Conservation (phyloP, 2,888 invertebrate species). For the Aporophyla nigra region DNA sequence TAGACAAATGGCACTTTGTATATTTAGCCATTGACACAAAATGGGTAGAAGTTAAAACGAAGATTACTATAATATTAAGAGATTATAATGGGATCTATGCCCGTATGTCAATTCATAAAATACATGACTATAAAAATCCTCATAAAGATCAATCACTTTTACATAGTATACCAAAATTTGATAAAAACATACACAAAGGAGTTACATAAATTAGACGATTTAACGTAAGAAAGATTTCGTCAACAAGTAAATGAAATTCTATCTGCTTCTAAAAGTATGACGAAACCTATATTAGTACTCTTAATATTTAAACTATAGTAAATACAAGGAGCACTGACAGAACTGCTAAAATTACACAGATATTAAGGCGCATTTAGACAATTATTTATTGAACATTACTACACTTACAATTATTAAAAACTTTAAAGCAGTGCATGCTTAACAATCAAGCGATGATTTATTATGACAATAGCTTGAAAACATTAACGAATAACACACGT, state of each 20-base stretch:
- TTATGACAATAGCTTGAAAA: conserved; percentile 65
- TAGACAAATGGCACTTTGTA: conserved; percentile 70
- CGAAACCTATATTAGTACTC: conserved; percentile 66
- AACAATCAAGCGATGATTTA: conserved; percentile 79
- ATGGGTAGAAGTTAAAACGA: conserved; percentile 50
- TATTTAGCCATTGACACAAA: conserved; percentile 61
- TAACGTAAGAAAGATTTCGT: conserved; percentile 50
- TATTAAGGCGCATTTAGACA: conserved; percentile 85
- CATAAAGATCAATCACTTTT: conserved; percentile 54
- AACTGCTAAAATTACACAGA: conserved; percentile 77
- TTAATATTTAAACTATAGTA: conserved; percentile 72
- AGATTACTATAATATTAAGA: conserved; percentile 55
- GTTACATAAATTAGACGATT: conserved; percentile 50
- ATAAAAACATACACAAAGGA: conserved; percentile 53
- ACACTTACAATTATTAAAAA: conserved; percentile 80
- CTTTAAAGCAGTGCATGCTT: conserved; percentile 82
- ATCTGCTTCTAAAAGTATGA: conserved; percentile 54
- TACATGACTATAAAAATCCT: conserved; percentile 64
- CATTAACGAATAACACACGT: conserved; percentile 60
- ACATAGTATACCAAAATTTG: conserved; percentile 56
- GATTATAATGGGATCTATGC: conserved; percentile 59
- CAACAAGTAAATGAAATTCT: conserved; percentile 50
- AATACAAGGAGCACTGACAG: conserved; percentile 76
- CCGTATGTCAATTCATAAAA: conserved; percentile 61
- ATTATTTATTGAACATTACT: conserved; percentile 78